Base-by-base conservation (phyloP, 37 sponge, comb jelly and placozoan genomes). In the Dysidea cf. avara region DNA sequence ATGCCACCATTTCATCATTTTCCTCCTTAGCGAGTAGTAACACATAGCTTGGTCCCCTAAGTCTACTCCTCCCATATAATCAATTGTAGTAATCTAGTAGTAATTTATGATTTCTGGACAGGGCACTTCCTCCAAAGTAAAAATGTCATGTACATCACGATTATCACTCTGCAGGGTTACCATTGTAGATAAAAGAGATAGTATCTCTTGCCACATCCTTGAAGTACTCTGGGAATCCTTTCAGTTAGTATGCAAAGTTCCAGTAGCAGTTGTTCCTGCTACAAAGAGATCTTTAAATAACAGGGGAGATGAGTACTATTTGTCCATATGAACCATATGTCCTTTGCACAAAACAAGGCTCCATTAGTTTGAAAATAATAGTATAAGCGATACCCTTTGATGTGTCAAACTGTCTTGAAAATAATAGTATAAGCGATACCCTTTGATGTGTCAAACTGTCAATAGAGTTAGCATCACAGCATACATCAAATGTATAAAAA, bases 31-130 rank as follows among this genome's bases (percentile, higher is more conserved):
- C 3, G 53, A 24, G 61, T 78, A 68, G 69, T 78, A 78, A 13
- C 30, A 38, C 7, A 66, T n/a, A 37, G 22, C 49, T 38, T 79
- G 80, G 61, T 79, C 80, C 2, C 53, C 60, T 3, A 59, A 1
- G 31, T 79, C 80, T 26, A 79, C 80, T 2, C 71, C 80, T 32
- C 53, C 53, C 80, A 79, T 79, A 36, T 25, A 32, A n/a, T n/a
- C n/a, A n/a, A n/a, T n/a, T n/a, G n/a, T n/a, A 7, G n/a, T 20
- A 57, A 70, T 79, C 30, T 79, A 79, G 7, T 69, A 36, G 3
- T 22, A 11, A 16, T 70, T 40, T 1, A 36, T 25, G 11, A 53
- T 39, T n/a, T n/a, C n/a, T 28, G 80, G 80, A 18, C 71, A 69
- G 29, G 13, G 20, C 17, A 62, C 68, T 2, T 37, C 26, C 14